These are phyloP conservation scores for Podarcis cretensis DNA, from an alignment of 2,113 vertebrate genomes.

Conservation along the genomic window DNA sequence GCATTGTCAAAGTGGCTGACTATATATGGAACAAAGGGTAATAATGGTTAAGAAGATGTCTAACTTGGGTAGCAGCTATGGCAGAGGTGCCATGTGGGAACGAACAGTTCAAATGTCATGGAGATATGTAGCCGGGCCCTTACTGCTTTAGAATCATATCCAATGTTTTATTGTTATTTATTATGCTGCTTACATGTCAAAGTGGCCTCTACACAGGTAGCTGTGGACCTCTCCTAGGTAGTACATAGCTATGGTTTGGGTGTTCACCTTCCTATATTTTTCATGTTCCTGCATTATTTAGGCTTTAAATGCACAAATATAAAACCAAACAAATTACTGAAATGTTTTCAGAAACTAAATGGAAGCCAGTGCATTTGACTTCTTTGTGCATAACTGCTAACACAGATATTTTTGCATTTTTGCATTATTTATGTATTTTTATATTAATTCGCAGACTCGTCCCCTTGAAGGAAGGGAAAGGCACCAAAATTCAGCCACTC, in stretches of 20 bases:
- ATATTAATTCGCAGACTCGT: background rate
- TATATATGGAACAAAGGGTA: background rate
- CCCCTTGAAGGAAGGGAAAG: conserved; percentile 36
- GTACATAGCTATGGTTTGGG: too few relatives aligned
- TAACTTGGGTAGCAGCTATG: background rate
- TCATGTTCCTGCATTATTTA: background rate
- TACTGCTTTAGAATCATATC: too few relatives aligned
- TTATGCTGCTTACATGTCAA: too few relatives aligned
- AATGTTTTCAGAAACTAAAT: background rate
- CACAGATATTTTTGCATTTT: background rate
- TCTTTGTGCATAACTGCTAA: background rate
- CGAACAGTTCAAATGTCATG: too few relatives aligned
- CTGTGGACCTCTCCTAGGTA: too few relatives aligned
- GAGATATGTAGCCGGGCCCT: too few relatives aligned
- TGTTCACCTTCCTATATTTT: too few relatives aligned
- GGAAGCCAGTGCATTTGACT: background rate
- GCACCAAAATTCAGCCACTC: fast-evolving
- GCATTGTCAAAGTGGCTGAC: background rate
- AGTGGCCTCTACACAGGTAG: too few relatives aligned
- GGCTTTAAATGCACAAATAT: background rate
- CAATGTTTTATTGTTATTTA: too few relatives aligned
- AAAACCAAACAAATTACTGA: background rate
- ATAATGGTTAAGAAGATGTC: background rate
- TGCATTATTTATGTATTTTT: background rate
- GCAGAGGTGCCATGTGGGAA: background rate